Conservation (phyloP, 2,797 vertebrate species). For the Aphelocoma californica region DNA sequence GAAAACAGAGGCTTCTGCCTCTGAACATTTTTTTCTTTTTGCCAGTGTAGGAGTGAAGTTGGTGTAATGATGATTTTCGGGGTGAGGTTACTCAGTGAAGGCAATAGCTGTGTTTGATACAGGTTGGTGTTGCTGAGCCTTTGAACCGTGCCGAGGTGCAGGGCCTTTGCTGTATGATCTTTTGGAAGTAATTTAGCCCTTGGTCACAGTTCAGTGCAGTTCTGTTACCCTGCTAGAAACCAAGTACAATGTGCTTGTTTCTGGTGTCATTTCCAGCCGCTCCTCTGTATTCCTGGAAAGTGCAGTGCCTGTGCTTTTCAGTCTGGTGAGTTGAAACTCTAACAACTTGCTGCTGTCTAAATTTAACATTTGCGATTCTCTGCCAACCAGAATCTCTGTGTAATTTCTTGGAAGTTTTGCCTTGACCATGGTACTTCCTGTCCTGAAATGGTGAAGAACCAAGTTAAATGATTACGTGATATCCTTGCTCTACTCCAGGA, state of each 20-base stretch:
- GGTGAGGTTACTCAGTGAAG: not conserved
- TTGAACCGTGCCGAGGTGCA: not conserved
- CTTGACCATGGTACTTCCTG: not conserved
- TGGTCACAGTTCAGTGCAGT: not conserved
- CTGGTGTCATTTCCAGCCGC: not conserved
- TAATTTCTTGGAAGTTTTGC: not conserved
- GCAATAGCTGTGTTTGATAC: not conserved
- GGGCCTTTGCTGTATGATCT: not conserved
- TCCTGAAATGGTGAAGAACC: not conserved
- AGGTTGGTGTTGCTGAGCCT: not conserved
- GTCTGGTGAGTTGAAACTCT: fast-evolving
- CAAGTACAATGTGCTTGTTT: not conserved
- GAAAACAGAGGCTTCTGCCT: not conserved
- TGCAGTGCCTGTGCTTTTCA: not conserved
- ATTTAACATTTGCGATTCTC: not conserved
- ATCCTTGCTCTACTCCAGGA: not conserved
- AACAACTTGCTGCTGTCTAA: not conserved
- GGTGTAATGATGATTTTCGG: not conserved
- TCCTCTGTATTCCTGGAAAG: not conserved
- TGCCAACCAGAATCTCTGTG: not conserved
- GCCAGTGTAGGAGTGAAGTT: not conserved
- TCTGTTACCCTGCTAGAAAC: not conserved
- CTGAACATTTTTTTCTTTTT: not conserved
- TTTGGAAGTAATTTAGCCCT: not conserved
- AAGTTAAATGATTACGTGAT: too few species aligned